These are phyloP conservation scores for Drosophila mercatorum DNA, from an alignment of 2,888 invertebrate genomes.

Conservation along the genomic window DNA sequence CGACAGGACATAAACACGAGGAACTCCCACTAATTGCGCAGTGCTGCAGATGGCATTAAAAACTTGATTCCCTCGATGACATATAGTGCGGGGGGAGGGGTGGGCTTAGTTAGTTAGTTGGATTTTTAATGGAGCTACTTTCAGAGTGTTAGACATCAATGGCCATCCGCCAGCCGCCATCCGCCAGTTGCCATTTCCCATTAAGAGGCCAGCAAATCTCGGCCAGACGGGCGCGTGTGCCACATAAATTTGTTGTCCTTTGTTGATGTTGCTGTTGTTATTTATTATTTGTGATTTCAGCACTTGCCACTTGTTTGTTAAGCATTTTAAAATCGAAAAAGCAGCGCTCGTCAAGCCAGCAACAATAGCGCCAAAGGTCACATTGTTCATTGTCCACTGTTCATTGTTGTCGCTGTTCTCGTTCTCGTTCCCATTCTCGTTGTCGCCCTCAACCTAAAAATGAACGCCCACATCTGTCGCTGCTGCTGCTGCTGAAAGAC, in stretches of 20 bases:
- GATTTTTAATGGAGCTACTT: slow-evolving; percentile 24
- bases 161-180: background rate
- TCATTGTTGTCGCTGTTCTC: slow-evolving; percentile 16
- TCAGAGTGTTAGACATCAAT: slow-evolving; percentile 2
- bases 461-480: slow-evolving; percentile 55
- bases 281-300: slow-evolving; percentile 40
- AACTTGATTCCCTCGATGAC: slow-evolving; percentile 3
- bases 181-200: slow-evolving; percentile 10
- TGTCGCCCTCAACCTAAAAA: slow-evolving; percentile 35
- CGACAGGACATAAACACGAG: slow-evolving; percentile 21
- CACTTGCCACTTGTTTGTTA: slow-evolving; percentile 70
- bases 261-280: slow-evolving; percentile 34
- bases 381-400: slow-evolving; percentile 65
- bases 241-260: slow-evolving; percentile 63
- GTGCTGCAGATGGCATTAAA: background rate
- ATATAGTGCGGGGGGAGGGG: background rate
- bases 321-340: slow-evolving; percentile 69
- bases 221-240: slow-evolving; percentile 67
- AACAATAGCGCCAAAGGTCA: slow-evolving; percentile 62
- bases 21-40: slow-evolving; percentile 31
- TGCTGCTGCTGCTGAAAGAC: slow-evolving; percentile 48
- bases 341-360: slow-evolving; percentile 51
- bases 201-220: slow-evolving; percentile 27
- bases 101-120: background rate
- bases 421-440: background rate